Percentiles rank a stretch among this genome's conserved stretches.
Conservation (phyloP, 2,113 vertebrate genomes). For the Sylvietta virens region DNA sequence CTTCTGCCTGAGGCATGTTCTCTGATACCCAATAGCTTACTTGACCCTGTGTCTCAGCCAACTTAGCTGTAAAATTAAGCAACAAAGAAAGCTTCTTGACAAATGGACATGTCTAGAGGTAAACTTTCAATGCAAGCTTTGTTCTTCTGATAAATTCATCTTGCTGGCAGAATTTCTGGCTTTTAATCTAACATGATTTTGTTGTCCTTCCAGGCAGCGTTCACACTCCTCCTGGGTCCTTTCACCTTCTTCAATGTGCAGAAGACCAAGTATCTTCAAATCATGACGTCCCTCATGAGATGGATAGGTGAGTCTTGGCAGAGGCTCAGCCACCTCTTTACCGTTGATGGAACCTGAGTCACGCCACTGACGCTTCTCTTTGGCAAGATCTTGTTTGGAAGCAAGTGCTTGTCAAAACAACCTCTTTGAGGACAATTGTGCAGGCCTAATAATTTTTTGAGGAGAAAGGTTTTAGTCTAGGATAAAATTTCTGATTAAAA, state of each 20-base stretch:
- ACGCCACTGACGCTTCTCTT: background rate
- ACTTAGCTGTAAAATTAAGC: background rate
- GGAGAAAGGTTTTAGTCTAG: background rate
- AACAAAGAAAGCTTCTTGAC: background rate
- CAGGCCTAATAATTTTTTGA: background rate
- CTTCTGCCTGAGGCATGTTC: slow-evolving; percentile 7
- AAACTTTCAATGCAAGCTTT: background rate
- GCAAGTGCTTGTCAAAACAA: background rate
- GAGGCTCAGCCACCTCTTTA: background rate
- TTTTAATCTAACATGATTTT: background rate
- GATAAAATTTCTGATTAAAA: background rate
- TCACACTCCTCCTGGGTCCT: slow-evolving; percentile 88
- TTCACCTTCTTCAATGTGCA: slow-evolving; percentile 97
- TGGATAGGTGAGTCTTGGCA: slow-evolving; percentile 90
- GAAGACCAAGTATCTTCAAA: slow-evolving; percentile 98
- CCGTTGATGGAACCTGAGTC: background rate
- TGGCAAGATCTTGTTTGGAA: background rate
- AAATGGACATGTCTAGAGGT: background rate
- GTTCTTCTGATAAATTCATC: background rate
- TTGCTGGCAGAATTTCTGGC: background rate
- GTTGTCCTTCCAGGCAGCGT: slow-evolving; percentile 74
- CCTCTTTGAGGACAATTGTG: background rate
- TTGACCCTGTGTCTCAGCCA: background rate
- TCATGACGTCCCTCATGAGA: slow-evolving; percentile 94
- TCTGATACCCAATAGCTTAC: slow-evolving; percentile 11